A percentile compares a stretch with the other conserved stretches of the same genome.
These are phyloP conservation scores for Hydrotaea cyrtoneurina DNA, from an alignment of 2,888 invertebrate species.

Conservation along the genomic window DNA sequence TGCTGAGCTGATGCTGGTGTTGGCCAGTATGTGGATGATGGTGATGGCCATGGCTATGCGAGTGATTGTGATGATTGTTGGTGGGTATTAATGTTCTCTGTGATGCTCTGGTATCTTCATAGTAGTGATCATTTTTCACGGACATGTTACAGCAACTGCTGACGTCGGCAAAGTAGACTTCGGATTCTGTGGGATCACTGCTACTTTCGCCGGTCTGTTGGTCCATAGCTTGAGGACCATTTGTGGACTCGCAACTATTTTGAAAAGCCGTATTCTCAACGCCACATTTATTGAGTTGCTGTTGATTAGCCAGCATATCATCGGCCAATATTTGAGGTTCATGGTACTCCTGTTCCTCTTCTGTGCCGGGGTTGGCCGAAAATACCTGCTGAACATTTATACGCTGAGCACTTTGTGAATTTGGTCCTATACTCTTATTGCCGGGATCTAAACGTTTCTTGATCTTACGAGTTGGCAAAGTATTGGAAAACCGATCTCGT, in stretches of 20 bases:
- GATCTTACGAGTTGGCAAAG: slow-evolving; percentile 82
- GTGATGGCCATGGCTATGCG: slow-evolving; percentile 24
- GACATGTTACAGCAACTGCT: slow-evolving; percentile 91
- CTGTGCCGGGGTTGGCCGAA: slow-evolving; percentile 62
- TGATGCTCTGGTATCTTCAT: slow-evolving; percentile 74
- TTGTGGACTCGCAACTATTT: slow-evolving; percentile 83
- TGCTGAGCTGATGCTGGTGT: slow-evolving; percentile 69
- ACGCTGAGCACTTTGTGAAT: slow-evolving; percentile 74
- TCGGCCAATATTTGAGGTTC: slow-evolving; percentile 74
- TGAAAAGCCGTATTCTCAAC: slow-evolving; percentile 90
- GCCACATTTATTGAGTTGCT: slow-evolving; percentile 82
- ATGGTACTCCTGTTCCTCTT: slow-evolving; percentile 74
- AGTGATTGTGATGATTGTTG: slow-evolving; percentile 69
- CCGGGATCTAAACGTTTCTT: slow-evolving; percentile 82
- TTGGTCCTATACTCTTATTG: slow-evolving; percentile 80
- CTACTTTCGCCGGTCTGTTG: slow-evolving; percentile 69
- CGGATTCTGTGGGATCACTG: slow-evolving; percentile 87
- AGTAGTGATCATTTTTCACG: slow-evolving; percentile 82
- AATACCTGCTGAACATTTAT: slow-evolving; percentile 82
- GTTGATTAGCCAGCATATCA: slow-evolving; percentile 48
- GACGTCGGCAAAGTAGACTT: slow-evolving; percentile 92
- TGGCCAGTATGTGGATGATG: slow-evolving; percentile 68
- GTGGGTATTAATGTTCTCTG: slow-evolving; percentile 58
- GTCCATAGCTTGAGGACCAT: slow-evolving; percentile 49
- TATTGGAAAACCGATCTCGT: slow-evolving; percentile 82